Conservation (phyloP, 2,113 vertebrate species). For the Macrotus californicus region DNA sequence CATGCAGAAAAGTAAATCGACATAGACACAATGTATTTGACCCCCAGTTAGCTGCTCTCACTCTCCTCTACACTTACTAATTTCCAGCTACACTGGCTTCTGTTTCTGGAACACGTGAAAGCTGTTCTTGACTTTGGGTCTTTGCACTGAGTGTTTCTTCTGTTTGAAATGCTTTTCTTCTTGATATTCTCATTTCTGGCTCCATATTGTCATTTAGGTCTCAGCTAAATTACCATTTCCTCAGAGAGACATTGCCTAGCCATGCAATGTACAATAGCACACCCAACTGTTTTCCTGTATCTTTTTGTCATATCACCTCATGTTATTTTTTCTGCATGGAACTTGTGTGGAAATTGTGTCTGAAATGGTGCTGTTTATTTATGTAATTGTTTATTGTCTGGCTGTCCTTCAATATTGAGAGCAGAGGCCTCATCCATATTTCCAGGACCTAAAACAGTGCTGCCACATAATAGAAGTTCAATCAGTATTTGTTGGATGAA, state of each 20-base stretch:
- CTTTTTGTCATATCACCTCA: not conserved
- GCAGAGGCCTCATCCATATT: not conserved
- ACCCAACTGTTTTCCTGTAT: not conserved
- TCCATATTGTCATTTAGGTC: slow-evolving; percentile 18
- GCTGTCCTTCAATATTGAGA: not conserved
- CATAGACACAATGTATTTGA: not conserved
- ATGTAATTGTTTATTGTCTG: slow-evolving; percentile 7
- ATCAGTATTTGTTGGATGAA: not conserved
- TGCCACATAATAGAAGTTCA: not conserved
- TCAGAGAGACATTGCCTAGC: slow-evolving; percentile 6
- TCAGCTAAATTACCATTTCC: not conserved
- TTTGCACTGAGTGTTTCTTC: not conserved
- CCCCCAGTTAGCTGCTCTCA: not conserved
- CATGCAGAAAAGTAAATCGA: no score
- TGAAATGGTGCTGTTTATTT: not conserved
- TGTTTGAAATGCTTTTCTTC: not conserved
- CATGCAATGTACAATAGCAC: not conserved
- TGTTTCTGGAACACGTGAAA: not conserved
- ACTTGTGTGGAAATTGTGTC: not conserved
- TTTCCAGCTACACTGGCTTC: not conserved
- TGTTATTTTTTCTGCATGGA: not conserved
- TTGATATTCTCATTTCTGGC: not conserved
- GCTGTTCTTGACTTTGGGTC: not conserved
- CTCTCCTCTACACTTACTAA: not conserved
- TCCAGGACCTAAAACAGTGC: not conserved